Conservation (phyloP, 1,140 invertebrate species). For the Drosophila athabasca region DNA sequence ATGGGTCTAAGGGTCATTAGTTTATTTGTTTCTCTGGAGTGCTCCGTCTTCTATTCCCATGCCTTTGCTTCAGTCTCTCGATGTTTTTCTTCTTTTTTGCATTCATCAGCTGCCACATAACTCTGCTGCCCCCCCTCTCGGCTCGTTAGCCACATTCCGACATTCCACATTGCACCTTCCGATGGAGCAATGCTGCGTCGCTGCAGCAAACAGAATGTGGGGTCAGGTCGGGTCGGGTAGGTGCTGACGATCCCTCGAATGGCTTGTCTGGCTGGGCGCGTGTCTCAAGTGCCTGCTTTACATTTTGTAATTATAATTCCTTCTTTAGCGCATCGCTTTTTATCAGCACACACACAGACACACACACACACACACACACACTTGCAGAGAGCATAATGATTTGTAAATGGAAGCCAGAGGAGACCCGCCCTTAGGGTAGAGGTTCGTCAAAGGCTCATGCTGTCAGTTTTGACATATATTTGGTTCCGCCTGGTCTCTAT, state of each 20-base stretch:
- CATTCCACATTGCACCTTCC: slow-evolving; percentile 6
- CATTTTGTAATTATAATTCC: slow-evolving; percentile 80
- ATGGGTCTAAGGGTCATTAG: neutral
- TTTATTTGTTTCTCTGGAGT: too few species aligned
- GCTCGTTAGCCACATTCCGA: slow-evolving; percentile 28
- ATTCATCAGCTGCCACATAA: slow-evolving; percentile 22
- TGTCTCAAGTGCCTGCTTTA: slow-evolving; percentile 73
- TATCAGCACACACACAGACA: too few species aligned
- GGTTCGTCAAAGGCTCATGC: too few species aligned
- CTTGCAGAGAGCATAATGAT: neutral
- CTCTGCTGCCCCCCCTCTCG: neutral
- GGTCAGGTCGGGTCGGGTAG: neutral
- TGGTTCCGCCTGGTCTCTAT: too few species aligned
- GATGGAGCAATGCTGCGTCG: slow-evolving; percentile 4
- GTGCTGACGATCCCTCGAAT: slow-evolving; percentile 10
- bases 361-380: too few species aligned
- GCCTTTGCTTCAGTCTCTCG: slow-evolving; percentile 1
- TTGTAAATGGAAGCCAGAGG: too few species aligned
- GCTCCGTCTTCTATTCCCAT: slow-evolving; percentile 11
- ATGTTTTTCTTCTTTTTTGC: slow-evolving; percentile 30
- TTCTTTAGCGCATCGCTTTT: slow-evolving; percentile 9
- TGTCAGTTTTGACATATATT: too few species aligned
- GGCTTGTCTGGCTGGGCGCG: slow-evolving; percentile 44
- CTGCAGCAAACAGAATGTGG: slow-evolving; percentile 15
- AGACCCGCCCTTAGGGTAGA: too few species aligned